Conservation (phyloP, 2,888 invertebrate genomes). For the Mesorhabditis sp. region DNA sequence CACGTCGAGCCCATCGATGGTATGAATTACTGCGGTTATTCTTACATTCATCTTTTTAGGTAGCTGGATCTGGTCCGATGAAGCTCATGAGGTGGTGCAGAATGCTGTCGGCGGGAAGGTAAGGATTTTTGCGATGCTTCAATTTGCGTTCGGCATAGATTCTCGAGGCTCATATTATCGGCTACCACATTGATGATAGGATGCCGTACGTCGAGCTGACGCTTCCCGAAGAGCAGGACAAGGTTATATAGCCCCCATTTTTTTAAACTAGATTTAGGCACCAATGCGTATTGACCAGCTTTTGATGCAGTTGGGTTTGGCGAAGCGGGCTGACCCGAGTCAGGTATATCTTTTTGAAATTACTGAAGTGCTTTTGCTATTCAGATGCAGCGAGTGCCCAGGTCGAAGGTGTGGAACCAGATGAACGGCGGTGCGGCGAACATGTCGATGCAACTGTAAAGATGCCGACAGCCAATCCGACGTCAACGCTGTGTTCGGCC, state of each 20-base stretch:
- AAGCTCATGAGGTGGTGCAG: conserved; percentile 32
- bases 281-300: conserved; percentile 38
- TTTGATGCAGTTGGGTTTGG: conserved; percentile 44
- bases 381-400: conserved; percentile 2
- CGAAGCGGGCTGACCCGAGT: conserved; percentile 54
- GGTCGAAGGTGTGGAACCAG: background rate
- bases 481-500: too few relatives aligned
- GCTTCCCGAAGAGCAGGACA: conserved; percentile 21
- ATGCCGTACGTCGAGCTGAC: conserved; percentile 54
- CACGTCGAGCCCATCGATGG: conserved; percentile 77
- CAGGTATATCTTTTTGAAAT: conserved; percentile 21
- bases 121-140: background rate
- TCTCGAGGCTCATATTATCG: conserved; percentile 47
- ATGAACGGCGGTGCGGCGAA: too few relatives aligned
- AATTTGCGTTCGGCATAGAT: conserved; percentile 17
- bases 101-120: conserved; percentile 29
- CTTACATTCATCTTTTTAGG: conserved; percentile 21
- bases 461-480: too few relatives aligned
- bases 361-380: background rate
- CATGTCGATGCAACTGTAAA: too few relatives aligned
- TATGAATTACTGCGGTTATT: conserved; percentile 58
- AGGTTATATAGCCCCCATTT: background rate
- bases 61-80: conserved; percentile 45
- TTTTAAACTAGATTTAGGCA: conserved; percentile 30
- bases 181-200: conserved; percentile 42